Conservation (phyloP, 1,140 invertebrate species). For the Schlechtendalia chinensis region DNA sequence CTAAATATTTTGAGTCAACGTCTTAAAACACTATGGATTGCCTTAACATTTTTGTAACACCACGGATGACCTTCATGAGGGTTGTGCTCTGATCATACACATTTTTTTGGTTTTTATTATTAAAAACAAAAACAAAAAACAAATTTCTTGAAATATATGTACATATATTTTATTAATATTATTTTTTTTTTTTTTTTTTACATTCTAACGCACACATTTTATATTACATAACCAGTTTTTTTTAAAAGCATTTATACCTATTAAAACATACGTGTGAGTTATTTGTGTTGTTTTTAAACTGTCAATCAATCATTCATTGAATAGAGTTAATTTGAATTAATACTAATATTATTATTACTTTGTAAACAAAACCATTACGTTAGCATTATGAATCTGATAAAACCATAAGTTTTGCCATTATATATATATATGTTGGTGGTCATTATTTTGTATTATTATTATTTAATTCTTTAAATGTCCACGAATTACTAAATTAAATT, state of each 20-base stretch:
- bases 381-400: slow-evolving; percentile 46
- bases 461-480: slow-evolving; percentile 34
- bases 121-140: neutral
- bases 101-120: slow-evolving; percentile 21
- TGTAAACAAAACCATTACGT: slow-evolving; percentile 36
- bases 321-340: slow-evolving; percentile 38
- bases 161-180: neutral
- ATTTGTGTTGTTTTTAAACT: slow-evolving; percentile 43
- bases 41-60: slow-evolving; percentile 36
- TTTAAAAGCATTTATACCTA: slow-evolving; percentile 44
- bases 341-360: slow-evolving; percentile 38
- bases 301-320: slow-evolving; percentile 31
- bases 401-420: slow-evolving; percentile 38
- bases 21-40: slow-evolving; percentile 19
- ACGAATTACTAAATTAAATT: slow-evolving; percentile 33
- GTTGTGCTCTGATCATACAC: slow-evolving; percentile 31
- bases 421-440: slow-evolving; percentile 19
- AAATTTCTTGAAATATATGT: slow-evolving; percentile 20
- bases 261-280: slow-evolving; percentile 38
- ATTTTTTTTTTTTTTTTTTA: slow-evolving; percentile 40
- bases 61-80: slow-evolving; percentile 49
- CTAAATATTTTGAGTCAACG: neutral
- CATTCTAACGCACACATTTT: slow-evolving; percentile 42
- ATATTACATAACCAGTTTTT: slow-evolving; percentile 46
- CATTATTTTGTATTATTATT: slow-evolving; percentile 44